Evolutionary conservation across 2,113 vertebrate species (phyloP), one percentile per base, ranked within the genome.

Genomic region (Dicentrarchus labrax): DNA sequence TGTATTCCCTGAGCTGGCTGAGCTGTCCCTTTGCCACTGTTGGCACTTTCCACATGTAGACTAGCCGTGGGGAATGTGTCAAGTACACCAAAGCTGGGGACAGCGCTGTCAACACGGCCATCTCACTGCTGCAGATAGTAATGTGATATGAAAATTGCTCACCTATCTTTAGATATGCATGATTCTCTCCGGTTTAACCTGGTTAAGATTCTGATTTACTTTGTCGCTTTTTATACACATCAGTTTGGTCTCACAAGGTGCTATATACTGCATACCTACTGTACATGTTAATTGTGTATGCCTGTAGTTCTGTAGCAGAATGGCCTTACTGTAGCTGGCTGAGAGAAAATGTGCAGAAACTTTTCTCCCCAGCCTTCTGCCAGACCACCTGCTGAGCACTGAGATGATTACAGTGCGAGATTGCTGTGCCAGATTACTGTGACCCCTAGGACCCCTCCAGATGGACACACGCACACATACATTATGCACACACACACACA

Each of bases 341-440:
- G 47, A 79, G 69, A 77, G 72, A 76, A 86, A 86, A 82, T 78
- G 78, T 77, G 76, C 69, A 71, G 79, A 93, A 93, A 90, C 90
- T 91, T 92, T 88, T 76, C 72, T 89, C 80, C 71, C 83, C 80
- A 66, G 85, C 89, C 91, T 87, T 90, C 91, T 91, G 91, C 70
- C n/a, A 17, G 72, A 89, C 92, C 93, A 94, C 93, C 92, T 91
- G 91, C 91, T 92, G 88, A 84, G 89, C 86, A 78, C 84, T 79
- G 83, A 86, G 88, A 90, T 93, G 88, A 91, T 94, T 94, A 93
- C 91, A 92, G 86, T 88, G 85, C 30, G 88, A 94, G 88, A 90
- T 90, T 88, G 87, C 92, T 89, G 86, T 87, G 90, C 91, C 91
- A 94, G 94, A 94, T 93, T 92, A 92, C 90, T 85, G 78, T 89